Percentiles rank a stretch among this genome's conserved stretches.
Evolutionary conservation across 2,888 invertebrate species (phyloP).

Genomic region (Dicranocentrus wangi): DNA sequence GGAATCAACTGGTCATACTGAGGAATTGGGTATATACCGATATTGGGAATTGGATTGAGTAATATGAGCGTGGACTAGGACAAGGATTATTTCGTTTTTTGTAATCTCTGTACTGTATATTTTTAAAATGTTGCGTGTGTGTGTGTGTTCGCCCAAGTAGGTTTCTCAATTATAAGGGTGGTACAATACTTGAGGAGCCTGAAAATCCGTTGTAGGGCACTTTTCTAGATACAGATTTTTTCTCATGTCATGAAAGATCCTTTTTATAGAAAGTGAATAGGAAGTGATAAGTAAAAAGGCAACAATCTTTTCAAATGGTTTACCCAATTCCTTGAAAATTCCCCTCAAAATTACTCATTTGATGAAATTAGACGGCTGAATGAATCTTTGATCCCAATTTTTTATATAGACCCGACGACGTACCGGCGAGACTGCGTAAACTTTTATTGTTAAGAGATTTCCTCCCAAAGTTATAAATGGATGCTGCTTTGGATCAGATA

Average conservation of each 20-base stretch:
- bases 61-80: not conserved
- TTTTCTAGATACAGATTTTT: not conserved
- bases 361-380: slow-evolving; percentile 48
- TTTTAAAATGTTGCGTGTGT: not conserved
- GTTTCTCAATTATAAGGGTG: not conserved
- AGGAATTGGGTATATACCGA: not conserved
- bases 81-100: no score
- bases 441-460: slow-evolving; percentile 8
- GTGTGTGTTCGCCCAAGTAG: not conserved
- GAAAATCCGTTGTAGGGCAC: not conserved
- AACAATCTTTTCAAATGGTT: slow-evolving; percentile 12
- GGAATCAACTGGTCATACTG: slow-evolving; percentile 20
- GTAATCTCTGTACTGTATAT: not conserved
- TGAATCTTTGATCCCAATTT: slow-evolving; percentile 40
- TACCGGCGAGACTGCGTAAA: slow-evolving; percentile 11
- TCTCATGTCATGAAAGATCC: not conserved
- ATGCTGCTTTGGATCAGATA: not conserved
- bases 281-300: not conserved
- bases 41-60: not conserved
- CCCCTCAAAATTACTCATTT: slow-evolving; percentile 48
- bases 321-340: slow-evolving; percentile 29
- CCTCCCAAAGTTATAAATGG: not conserved
- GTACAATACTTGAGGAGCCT: not conserved
- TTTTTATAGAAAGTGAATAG: slow-evolving; percentile 15
- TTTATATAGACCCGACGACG: slow-evolving; percentile 12